Evolutionary conservation across 2,888 invertebrate species (phyloP).

Genomic region (Myathropa florea): DNA sequence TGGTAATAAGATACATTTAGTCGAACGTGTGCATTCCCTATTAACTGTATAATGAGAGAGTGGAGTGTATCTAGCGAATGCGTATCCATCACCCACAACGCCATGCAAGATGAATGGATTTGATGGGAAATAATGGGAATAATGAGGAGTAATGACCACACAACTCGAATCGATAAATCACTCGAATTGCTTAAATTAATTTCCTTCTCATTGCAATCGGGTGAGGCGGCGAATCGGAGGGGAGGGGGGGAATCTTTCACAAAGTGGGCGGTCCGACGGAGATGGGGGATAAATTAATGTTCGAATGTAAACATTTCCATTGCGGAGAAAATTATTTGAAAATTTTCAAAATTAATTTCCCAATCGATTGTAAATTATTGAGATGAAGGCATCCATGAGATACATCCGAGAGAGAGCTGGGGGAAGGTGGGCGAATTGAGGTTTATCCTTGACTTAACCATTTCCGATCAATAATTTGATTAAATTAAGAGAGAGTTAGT

Average conservation of each 20-base stretch:
- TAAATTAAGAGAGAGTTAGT: constrained; percentile 27
- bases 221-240: neutral
- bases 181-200: constrained; percentile 68
- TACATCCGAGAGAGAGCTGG: neutral
- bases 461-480: constrained; percentile 55
- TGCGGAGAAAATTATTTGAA: constrained; percentile 51
- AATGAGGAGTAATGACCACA: constrained; percentile 70
- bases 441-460: constrained; percentile 36
- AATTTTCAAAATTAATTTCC: constrained; percentile 64
- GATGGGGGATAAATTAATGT: constrained; percentile 52
- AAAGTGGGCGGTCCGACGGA: neutral
- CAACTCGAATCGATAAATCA: constrained; percentile 65
- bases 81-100: constrained; percentile 5
- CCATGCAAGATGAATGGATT: constrained; percentile 59
- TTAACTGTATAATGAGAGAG: constrained; percentile 49
- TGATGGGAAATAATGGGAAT: constrained; percentile 61
- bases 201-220: constrained; percentile 46
- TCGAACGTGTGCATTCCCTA: constrained; percentile 8
- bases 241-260: neutral
- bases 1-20: constrained; percentile 59
- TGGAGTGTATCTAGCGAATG: neutral
- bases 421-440: neutral
- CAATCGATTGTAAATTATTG: constrained; percentile 55
- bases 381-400: neutral
- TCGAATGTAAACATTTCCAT: constrained; percentile 49